A percentile compares a stretch with the other conserved stretches of the same genome.
These are phyloP conservation scores for Meteorus cinctellus DNA, from an alignment of 2,888 invertebrate genomes.

Conservation along the genomic window DNA sequence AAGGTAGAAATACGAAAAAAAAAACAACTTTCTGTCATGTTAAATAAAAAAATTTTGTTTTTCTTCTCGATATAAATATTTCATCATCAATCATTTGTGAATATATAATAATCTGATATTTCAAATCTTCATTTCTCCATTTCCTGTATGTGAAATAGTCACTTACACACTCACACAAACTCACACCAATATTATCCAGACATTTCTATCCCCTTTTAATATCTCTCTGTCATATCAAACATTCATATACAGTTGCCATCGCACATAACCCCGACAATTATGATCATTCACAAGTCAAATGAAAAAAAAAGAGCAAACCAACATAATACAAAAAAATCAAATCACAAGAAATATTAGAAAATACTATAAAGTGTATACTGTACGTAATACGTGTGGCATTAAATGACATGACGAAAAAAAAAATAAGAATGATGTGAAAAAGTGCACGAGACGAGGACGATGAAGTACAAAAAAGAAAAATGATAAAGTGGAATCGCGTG, in stretches of 20 bases:
- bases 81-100: conserved; percentile 34
- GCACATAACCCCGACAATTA: conserved; percentile 38
- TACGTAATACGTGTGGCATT: not conserved
- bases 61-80: not conserved
- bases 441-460: conserved; percentile 9
- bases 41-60: not conserved
- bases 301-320: conserved; percentile 23
- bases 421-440: conserved; percentile 37
- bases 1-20: conserved; percentile 12
- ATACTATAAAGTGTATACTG: not conserved
- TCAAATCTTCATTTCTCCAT: conserved; percentile 18
- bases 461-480: conserved; percentile 40
- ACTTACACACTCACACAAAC: conserved; percentile 39
- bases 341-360: not conserved
- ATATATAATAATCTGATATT: conserved; percentile 10
- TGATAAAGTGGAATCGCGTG: conserved; percentile 39
- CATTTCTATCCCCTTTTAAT: not conserved
- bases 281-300: conserved; percentile 1
- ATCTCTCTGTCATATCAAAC: conserved; percentile 15
- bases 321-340: not conserved
- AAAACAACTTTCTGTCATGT: conserved; percentile 3
- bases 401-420: conserved; percentile 16
- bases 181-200: conserved; percentile 21
- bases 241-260: conserved; percentile 39
- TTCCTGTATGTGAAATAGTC: conserved; percentile 26